Evolutionary conservation across 2,888 invertebrate genomes (phyloP).

Genomic region (Lasioglossum lativentre): DNA sequence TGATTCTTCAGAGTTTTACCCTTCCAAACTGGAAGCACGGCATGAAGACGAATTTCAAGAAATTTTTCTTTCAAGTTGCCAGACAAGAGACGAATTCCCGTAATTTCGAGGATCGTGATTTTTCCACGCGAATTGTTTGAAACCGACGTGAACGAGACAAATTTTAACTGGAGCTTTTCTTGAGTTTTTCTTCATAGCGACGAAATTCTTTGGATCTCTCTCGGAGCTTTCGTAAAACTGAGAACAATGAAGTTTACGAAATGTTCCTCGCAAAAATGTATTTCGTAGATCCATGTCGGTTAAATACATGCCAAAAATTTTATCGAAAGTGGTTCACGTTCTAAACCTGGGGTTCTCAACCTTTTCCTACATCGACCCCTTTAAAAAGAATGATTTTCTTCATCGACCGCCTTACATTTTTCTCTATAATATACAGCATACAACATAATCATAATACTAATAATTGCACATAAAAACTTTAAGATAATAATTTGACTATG

Average conservation of each 20-base stretch:
- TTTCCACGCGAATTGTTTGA: background rate
- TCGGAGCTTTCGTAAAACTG: background rate
- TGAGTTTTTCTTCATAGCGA: background rate
- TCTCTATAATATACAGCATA: no score
- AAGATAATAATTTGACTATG: no score
- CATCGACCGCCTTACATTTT: no score
- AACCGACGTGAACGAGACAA: background rate
- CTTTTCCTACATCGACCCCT: no score
- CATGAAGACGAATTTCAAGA: background rate
- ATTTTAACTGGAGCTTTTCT: background rate
- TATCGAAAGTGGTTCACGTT: no score
- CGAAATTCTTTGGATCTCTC: background rate
- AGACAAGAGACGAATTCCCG: background rate
- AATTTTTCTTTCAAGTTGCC: background rate
- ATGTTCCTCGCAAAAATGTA: background rate
- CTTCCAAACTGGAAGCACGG: background rate
- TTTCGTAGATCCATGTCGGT: background rate
- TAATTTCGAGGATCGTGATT: background rate
- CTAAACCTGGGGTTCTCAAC: no score
- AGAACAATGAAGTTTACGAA: background rate
- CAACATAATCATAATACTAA: no score
- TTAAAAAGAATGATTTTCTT: no score
- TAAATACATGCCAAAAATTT: background rate
- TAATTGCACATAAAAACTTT: no score
- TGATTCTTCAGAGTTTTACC: background rate